A percentile compares a stretch with the other conserved stretches of the same genome.
Evolutionary conservation across 1,140 invertebrate species (phyloP).

Genomic region (Drosophila rufa): DNA sequence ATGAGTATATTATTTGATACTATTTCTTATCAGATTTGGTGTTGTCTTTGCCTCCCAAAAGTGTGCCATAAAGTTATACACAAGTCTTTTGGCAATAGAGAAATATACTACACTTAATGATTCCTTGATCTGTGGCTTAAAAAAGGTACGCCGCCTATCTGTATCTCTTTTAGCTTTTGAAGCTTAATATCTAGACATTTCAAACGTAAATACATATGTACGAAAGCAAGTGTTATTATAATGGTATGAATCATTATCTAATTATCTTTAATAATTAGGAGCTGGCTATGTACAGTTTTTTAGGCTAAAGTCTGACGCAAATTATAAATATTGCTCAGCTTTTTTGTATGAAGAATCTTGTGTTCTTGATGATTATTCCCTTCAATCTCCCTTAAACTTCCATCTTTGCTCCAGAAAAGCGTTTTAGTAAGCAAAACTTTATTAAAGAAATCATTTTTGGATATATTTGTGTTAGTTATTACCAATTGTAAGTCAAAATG

Average conservation of each 20-base stretch:
- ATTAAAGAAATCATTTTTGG: not conserved
- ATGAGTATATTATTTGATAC: slow-evolving; percentile 44
- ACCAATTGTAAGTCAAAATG: not conserved
- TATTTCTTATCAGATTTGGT: slow-evolving; percentile 28
- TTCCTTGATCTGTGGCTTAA: not conserved
- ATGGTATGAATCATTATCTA: too few relatives aligned
- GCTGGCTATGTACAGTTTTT: too few relatives aligned
- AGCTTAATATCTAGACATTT: not conserved
- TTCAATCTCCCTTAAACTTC: not conserved
- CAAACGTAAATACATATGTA: not conserved
- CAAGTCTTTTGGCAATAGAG: slow-evolving; percentile 37
- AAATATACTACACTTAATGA: not conserved
- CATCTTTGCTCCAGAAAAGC: not conserved
- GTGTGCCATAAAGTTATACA: slow-evolving; percentile 42
- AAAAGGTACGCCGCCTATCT: not conserved
- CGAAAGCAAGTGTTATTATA: too few relatives aligned
- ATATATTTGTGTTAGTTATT: not conserved
- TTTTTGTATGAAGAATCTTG: not conserved
- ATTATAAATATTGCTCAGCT: too few relatives aligned
- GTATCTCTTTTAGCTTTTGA: not conserved
- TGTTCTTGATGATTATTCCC: not conserved
- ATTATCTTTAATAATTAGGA: too few relatives aligned
- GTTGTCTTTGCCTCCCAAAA: slow-evolving; percentile 22
- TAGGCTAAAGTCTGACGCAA: too few relatives aligned
- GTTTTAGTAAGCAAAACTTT: not conserved